Evolutionary conservation across 2,888 invertebrate genomes (phyloP).

Genomic region (Sarcophaga variegata): DNA sequence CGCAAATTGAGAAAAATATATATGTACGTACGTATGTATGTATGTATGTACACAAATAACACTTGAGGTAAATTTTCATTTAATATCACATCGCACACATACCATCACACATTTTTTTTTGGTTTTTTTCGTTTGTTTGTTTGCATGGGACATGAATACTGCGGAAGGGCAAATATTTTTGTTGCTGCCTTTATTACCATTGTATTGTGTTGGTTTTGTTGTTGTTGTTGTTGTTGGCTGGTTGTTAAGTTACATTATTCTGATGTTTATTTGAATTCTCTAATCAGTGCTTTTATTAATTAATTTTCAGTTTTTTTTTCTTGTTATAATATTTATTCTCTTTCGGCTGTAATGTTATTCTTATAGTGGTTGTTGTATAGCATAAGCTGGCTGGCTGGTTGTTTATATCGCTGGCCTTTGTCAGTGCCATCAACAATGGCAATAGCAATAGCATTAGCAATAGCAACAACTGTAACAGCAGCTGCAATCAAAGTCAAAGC

Average conservation of each 20-base stretch:
- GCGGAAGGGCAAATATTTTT: conserved; percentile 63
- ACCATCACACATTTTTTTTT: neutral
- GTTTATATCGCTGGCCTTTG: conserved; percentile 60
- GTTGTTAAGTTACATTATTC: conserved; percentile 41
- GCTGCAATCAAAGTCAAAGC: conserved; percentile 65
- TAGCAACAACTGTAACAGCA: conserved; percentile 58
- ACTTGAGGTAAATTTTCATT: conserved; percentile 62
- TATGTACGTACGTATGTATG: neutral
- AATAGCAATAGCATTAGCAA: conserved; percentile 52
- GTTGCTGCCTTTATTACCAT: conserved; percentile 21
- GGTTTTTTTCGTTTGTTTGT: neutral
- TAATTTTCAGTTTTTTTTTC: conserved; percentile 60
- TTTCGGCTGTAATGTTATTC: neutral
- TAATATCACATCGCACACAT: conserved; percentile 5
- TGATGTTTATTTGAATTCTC: conserved; percentile 53
- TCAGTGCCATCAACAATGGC: conserved; percentile 68
- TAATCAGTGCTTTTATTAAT: conserved; percentile 69
- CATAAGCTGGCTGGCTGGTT: conserved; percentile 51
- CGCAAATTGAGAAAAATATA: conserved; percentile 72
- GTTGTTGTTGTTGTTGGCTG: conserved; percentile 31
- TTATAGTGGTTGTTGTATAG: conserved; percentile 33
- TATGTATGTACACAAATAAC: conserved; percentile 35
- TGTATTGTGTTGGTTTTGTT: conserved; percentile 33
- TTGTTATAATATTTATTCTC: conserved; percentile 7
- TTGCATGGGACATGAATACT: conserved; percentile 48